Evolutionary conservation across 2,797 vertebrate species (phyloP).

Genomic region (Mastacembelus armatus): DNA sequence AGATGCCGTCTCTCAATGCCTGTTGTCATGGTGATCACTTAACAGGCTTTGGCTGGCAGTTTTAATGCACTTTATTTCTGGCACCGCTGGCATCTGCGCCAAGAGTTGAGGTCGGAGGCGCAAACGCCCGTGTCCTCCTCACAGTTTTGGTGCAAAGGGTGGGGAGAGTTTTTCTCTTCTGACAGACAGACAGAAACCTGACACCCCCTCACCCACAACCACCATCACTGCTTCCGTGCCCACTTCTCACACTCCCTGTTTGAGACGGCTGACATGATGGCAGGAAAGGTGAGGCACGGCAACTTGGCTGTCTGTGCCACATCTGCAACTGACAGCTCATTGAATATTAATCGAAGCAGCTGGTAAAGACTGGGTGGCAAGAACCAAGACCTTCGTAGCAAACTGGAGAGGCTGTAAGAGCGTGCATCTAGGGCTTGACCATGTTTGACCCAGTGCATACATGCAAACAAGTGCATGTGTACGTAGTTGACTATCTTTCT

Average conservation of each 20-base stretch:
- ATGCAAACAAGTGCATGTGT: no score
- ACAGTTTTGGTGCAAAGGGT: slow-evolving; percentile 16
- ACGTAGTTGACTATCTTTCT: no score
- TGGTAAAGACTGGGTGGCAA: slow-evolving; percentile 22
- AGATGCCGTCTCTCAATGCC: slow-evolving; percentile 56
- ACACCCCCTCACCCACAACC: slow-evolving; percentile 1
- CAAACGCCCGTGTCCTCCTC: slow-evolving; percentile 9
- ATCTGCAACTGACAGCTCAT: slow-evolving; percentile 60
- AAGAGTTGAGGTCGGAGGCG: slow-evolving; percentile 38
- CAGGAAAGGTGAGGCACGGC: slow-evolving; percentile 51
- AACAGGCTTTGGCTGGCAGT: slow-evolving; percentile 72
- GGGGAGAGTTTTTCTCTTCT: slow-evolving; percentile 36
- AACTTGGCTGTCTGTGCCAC: slow-evolving; percentile 49
- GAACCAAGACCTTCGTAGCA: slow-evolving; percentile 15
- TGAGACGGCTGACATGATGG: slow-evolving; percentile 44
- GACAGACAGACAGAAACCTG: slow-evolving; percentile 29
- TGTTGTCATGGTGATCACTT: slow-evolving; percentile 79
- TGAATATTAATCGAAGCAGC: slow-evolving; percentile 67
- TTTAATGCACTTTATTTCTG: slow-evolving; percentile 77
- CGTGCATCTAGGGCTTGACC: not conserved
- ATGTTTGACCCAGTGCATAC: not conserved
- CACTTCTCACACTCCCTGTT: slow-evolving; percentile 39
- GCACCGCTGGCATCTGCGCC: slow-evolving; percentile 43
- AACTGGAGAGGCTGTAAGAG: slow-evolving; percentile 10
- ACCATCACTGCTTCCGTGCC: slow-evolving; percentile 13